Conservation (phyloP, 2,113 vertebrate genomes). For the Cromileptes altivelis region DNA sequence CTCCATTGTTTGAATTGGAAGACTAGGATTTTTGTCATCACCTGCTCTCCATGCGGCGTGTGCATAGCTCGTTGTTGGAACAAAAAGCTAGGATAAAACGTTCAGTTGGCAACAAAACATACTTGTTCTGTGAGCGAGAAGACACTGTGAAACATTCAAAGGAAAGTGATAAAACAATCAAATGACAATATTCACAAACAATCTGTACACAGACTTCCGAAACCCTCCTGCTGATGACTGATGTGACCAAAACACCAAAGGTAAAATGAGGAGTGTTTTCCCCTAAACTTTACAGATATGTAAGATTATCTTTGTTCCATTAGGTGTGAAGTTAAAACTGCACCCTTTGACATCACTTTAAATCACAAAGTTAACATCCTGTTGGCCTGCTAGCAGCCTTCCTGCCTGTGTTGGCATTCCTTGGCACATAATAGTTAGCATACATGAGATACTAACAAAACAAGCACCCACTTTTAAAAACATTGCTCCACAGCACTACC, state of each 20-base stretch:
- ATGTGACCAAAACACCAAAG: background rate
- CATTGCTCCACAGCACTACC: too few species aligned
- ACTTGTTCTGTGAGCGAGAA: background rate
- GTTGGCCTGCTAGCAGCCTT: too few species aligned
- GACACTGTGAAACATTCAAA: slow-evolving; percentile 30
- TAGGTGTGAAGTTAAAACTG: slow-evolving; percentile 7
- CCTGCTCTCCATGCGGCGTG: background rate
- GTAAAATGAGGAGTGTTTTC: background rate
- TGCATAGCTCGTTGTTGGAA: slow-evolving; percentile 67
- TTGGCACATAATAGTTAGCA: too few species aligned
- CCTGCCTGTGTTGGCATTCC: too few species aligned
- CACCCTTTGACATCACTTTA: background rate
- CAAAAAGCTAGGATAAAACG: slow-evolving; percentile 30
- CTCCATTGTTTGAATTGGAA: slow-evolving; percentile 43
- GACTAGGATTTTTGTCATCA: slow-evolving; percentile 36
- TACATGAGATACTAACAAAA: too few species aligned
- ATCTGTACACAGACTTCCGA: background rate
- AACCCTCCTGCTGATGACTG: background rate
- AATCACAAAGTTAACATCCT: background rate
- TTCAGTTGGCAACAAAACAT: slow-evolving; percentile 4
- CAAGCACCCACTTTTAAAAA: too few species aligned
- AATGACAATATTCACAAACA: background rate
- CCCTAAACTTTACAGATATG: background rate
- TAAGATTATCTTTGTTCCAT: background rate
- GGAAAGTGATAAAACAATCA: slow-evolving; percentile 23